Evolutionary conservation across 2,113 vertebrate genomes (phyloP).

Genomic region (Pelusios castaneus): DNA sequence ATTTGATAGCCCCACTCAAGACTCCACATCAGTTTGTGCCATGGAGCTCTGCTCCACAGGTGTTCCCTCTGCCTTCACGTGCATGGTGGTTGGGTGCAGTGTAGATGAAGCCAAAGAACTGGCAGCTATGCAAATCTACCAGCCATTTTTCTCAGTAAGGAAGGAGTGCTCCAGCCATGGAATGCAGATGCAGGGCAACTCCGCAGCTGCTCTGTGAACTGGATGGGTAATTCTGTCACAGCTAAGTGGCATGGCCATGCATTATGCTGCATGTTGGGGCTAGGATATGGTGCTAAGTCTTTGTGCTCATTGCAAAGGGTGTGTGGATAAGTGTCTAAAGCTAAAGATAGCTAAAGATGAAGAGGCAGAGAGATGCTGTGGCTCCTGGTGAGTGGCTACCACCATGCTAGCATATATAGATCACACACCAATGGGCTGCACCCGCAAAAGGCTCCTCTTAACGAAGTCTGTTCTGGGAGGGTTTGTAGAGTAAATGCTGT

Average conservation of each 20-base stretch:
- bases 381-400: no score
- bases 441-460: not conserved
- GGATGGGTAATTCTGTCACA: not conserved
- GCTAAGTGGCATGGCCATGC: not conserved
- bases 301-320: not conserved
- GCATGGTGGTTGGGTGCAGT: not conserved
- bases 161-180: not conserved
- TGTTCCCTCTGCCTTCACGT: rapidly evolving
- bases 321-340: no score
- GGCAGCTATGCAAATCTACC: not conserved
- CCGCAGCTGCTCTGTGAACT: not conserved
- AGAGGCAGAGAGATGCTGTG: no score
- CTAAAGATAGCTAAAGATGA: no score
- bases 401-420: not conserved
- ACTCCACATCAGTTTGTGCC: not conserved
- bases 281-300: not conserved
- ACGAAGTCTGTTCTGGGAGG: not conserved
- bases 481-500: not conserved
- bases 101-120: not conserved
- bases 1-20: not conserved
- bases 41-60: not conserved
- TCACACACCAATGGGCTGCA: not conserved
- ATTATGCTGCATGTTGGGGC: not conserved
- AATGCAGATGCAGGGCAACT: not conserved
- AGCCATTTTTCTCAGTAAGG: not conserved